Percentiles rank a stretch among this genome's conserved stretches.
Conservation (phyloP, 2,888 invertebrate genomes). For the Microctonus hyperodae region DNA sequence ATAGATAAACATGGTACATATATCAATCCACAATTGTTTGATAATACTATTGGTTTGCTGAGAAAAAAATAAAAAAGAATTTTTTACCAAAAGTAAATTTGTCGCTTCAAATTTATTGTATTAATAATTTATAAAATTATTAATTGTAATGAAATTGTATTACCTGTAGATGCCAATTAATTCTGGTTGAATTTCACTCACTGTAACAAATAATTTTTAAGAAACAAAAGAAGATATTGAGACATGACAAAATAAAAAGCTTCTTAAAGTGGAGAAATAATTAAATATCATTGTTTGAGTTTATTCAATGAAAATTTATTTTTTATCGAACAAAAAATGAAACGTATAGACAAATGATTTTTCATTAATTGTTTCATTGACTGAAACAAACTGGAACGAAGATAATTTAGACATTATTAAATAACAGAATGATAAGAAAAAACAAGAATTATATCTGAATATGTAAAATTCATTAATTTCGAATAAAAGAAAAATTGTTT, state of each 20-base stretch:
- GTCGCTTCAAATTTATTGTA: no score
- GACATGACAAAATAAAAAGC: no score
- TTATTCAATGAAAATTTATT: no score
- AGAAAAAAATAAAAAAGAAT: background rate
- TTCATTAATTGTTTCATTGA: background rate
- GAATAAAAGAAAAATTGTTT: background rate
- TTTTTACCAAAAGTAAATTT: background rate
- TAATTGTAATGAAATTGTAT: no score
- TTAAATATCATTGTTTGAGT: no score
- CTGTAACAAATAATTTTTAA: no score
- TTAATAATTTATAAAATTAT: no score
- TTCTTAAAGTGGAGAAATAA: no score
- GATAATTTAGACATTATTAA: background rate
- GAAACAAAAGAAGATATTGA: no score
- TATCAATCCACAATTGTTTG: conserved; percentile 45
- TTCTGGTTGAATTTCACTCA: no score
- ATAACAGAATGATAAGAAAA: background rate
- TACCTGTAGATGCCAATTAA: no score
- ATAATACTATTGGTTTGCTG: conserved; percentile 39
- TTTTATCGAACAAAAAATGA: no score
- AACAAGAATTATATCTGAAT: background rate
- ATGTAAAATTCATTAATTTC: background rate
- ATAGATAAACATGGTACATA: conserved; percentile 41
- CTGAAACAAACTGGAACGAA: background rate
- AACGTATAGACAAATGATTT: background rate